Conservation (phyloP, 23 tunicate species). For the Phallusia fumigata region DNA sequence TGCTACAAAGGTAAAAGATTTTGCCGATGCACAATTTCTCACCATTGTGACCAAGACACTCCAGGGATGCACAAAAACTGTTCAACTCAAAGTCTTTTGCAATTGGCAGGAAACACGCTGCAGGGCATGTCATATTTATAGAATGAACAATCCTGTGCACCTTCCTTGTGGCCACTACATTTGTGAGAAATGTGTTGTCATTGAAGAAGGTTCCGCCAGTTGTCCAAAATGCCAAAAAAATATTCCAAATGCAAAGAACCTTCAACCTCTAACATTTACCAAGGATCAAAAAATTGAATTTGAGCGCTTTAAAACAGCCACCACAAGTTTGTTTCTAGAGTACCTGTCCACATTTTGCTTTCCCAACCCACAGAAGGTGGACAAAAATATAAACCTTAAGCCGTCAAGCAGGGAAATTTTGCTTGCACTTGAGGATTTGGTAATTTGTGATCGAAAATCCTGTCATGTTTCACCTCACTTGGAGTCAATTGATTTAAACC, state of each 20-base stretch:
- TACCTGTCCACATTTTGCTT: conserved; percentile 67
- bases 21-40: conserved; percentile 26
- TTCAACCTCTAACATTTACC: conserved; percentile 7
- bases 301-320: conserved; percentile 21
- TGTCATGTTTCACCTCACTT: neutral
- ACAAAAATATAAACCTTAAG: neutral
- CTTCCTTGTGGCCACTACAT: conserved; percentile 45
- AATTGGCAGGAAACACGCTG: conserved; percentile 35
- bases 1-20: conserved; percentile 27
- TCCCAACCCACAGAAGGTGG: neutral
- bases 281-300: conserved; percentile 22
- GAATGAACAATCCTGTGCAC: conserved; percentile 17
- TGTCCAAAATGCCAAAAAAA: conserved; percentile 46
- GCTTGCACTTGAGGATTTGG: conserved; percentile 21
- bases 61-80: conserved; percentile 41
- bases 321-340: conserved; percentile 68
- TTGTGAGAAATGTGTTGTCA: conserved; percentile 32
- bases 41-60: conserved; percentile 41
- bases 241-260: neutral
- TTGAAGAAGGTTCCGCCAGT: neutral
- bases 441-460: conserved; percentile 24
- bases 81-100: conserved; percentile 23
- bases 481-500: conserved; percentile 9
- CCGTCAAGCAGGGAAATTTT: neutral
- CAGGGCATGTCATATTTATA: conserved; percentile 20